phyloP scores from a whole-genome alignment of 2,797 vertebrate genomes.

The Poecilia picta region DNA sequence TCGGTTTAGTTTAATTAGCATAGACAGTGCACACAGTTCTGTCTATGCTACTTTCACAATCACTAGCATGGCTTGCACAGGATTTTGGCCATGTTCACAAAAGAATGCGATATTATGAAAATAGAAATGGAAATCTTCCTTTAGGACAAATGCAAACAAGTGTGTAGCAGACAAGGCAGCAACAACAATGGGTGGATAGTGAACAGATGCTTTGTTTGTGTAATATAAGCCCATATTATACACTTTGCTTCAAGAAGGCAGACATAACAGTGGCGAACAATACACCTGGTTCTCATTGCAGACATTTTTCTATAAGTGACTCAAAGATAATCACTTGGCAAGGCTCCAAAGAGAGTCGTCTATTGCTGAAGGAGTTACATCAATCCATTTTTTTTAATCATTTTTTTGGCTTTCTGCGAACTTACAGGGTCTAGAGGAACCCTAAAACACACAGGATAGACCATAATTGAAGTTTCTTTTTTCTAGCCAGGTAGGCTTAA shows the following conservation, averaged over 20 bases:
- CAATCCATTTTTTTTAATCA: background rate
- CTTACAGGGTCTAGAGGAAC: background rate
- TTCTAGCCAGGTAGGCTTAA: background rate
- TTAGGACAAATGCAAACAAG: background rate
- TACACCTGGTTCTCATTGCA: background rate
- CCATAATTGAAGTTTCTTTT: background rate
- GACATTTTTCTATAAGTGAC: background rate
- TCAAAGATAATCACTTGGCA: background rate
- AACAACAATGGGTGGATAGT: background rate
- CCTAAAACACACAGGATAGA: background rate
- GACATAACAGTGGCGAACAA: background rate
- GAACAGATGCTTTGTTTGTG: background rate
- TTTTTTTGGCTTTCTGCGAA: background rate
- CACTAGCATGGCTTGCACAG: background rate
- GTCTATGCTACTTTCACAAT: background rate
- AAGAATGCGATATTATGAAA: background rate
- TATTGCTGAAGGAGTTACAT: background rate
- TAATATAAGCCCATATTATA: background rate
- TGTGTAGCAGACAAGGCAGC: background rate
- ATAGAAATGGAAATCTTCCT: background rate
- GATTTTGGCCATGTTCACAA: background rate
- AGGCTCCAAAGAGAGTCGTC: background rate
- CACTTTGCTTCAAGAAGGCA: background rate
- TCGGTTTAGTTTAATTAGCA: background rate
- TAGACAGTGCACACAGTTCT: background rate